Evolutionary conservation across 1,140 invertebrate genomes (phyloP), one percentile per base, ranked within the genome.

Genomic region (Atta colombica): DNA sequence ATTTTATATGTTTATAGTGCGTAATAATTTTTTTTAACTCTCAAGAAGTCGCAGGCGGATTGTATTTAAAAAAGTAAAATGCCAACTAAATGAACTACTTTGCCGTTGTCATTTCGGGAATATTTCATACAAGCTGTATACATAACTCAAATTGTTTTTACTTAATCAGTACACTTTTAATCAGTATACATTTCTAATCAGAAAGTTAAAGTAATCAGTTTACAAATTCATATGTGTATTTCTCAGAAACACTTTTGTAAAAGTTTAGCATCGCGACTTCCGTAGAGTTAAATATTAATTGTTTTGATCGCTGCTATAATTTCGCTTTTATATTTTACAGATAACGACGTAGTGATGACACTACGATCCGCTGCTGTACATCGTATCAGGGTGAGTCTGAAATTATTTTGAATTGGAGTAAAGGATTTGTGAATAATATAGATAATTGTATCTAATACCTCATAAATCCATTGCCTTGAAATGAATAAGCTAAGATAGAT

Each of bases 291-390:
- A 31, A n/a, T 45, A 45, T 45, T 28, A 31, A 35, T 12, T 66
- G 18, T 49, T 21, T 45, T 69, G 35, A 39, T 39, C 7, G 66
- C 66, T 69, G 66, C 66, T 69, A 69, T 69, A 69, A 69, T 69
- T 69, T 69, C 21, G 39, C 0, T 69, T 69, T 69, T 69, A 14
- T 69, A 69, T 49, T 69, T 69, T 69, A 51, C 39, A 69, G 66
- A 28, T 69, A 45, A 45, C 14, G n/a, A 69, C 14, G 21, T 69
- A 25, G 21, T 18, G 39, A 25, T 5, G 21, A 69, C 14, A 68
- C n/a, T 65, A 66, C 65, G 14, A 63, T 69, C 66, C 39, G 66
- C 14, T 51, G 66, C 21, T 51, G 39, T n/a, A 21, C 66, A 28
- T 69, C 39, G 21, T 69, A 69, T 14, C 12, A 6, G 21, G 21